Evolutionary conservation across 2,888 invertebrate species (phyloP), one percentile per base, ranked within the genome.

Genomic region (Bimastos eiseni): DNA sequence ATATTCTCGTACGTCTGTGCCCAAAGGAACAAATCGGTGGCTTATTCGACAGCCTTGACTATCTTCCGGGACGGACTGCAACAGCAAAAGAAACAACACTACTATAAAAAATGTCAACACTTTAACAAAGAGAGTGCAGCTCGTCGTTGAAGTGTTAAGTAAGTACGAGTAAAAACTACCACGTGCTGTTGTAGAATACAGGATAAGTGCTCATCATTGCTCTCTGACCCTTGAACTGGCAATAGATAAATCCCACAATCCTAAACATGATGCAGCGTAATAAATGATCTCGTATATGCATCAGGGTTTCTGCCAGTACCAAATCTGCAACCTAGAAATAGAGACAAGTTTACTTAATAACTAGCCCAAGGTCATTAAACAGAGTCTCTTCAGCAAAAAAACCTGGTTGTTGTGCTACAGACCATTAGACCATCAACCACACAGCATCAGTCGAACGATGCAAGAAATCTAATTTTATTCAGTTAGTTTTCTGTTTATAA

Each of bases 1-100:
- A 95, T 99, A 99, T 95, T 99, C 99, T 98, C 96, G 34, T 33
- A 84, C 36, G 15, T 84, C 84, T 84, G 84, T 84, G 3, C 84
- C 84, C 34, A 84, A 36, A 36, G 84, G 84, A 84, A 84, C 36
- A 36, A 84, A 84, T 84, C 21, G 84, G 34, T 84, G 84, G 36
- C 34, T 84, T 36, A 33, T 84, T 84, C 34, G 36, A 84, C n/a
- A 36, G 17, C 36, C n/a, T 84, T 33, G 36, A 33, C 36, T 33
- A 33, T 84, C 34, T 36, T 84, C 84, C 15, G 15, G 5, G 19
- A 33, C 33, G 5, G 84, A 84, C 84, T 84, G 15, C 84, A 84
- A 84, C 36, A 33, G 36, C 83, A 83, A 84, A 11, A 84, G 34
- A 36, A 84, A 33, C 4, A 19, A 84, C 34, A 36, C 34, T 84